These are phyloP conservation scores for Chaetura pelagica DNA, from an alignment of 2,113 vertebrate species.

Conservation along the genomic window DNA sequence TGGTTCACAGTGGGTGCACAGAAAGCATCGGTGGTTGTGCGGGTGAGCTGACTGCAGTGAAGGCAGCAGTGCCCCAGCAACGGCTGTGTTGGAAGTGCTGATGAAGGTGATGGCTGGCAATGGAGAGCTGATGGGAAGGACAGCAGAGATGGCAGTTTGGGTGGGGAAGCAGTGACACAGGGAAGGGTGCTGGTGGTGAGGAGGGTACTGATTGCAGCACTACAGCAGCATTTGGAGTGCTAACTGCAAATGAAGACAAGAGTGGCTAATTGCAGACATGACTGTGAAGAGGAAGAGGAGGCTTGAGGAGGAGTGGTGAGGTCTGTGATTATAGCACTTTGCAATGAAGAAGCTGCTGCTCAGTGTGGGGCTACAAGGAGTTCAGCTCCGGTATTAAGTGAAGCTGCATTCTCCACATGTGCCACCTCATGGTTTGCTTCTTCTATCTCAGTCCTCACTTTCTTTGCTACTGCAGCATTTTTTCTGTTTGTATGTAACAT, in stretches of 20 bases:
- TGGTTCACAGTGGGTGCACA: not conserved
- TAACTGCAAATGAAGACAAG: not conserved
- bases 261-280: not conserved
- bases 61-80: not conserved
- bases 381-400: not conserved
- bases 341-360: not conserved
- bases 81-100: not conserved
- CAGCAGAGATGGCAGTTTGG: not conserved
- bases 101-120: not conserved
- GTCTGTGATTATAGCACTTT: not conserved
- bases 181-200: not conserved
- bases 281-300: constrained; percentile 17
- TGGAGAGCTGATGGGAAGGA: not conserved
- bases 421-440: not conserved
- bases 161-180: not conserved
- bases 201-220: not conserved
- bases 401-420: not conserved
- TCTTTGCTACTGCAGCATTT: constrained; percentile 5
- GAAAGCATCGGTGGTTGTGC: fast-evolving
- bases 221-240: not conserved
- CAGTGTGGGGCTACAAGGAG: not conserved
- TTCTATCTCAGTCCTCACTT: not conserved
- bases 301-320: not conserved
- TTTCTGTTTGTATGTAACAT: not conserved
- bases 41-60: not conserved